Evolutionary conservation across 2,888 invertebrate species (phyloP), one percentile per base, ranked within the genome.

Genomic region (Eupithecia centaureata): DNA sequence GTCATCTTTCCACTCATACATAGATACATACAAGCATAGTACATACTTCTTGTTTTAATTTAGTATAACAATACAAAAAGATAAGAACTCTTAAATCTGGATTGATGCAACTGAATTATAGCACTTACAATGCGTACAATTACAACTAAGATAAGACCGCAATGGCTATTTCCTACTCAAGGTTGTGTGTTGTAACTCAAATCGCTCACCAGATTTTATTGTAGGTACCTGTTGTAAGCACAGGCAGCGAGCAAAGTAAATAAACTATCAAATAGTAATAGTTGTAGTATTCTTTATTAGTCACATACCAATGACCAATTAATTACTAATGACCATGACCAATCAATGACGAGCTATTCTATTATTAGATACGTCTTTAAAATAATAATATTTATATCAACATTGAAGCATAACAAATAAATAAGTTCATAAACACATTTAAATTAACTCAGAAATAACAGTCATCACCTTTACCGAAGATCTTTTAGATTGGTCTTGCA

Each of bases 71-170:
- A 57, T 32, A 30, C 56, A 18, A 30, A 57, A 30, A 57, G 57
- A 63, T 60, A 60, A 63, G 42, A 59, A 51, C 35, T 58, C 57
- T 57, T 32, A 57, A 57, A 57, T 33, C 56, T 63, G 32, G 42
- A 38, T 67, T 70, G 66, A 70, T 64, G 70, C 66, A 70, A 67
- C 67, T 18, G 63, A 64, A 62, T 65, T 70, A 67, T 59, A 64
- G 71, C 68, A 67, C 68, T 72, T 64, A 71, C 71, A 71, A 62
- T 73, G 73, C 72, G 73, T 67, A 68, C 62, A 73, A 70, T 72
- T 69, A 71, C 68, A 52, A 59, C 18, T 63, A 61, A 73, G 68
- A 76, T 73, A 74, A 72, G 70, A 69, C 69, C 61, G 68, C 72
- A 63, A 66, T 63, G 65, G 62, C 66, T 60, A 67, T 69, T 73